Percentiles rank a stretch among this genome's conserved stretches.
phyloP scores from a whole-genome alignment of 2,113 vertebrate species.

The Epinephelus cyanopodus region DNA sequence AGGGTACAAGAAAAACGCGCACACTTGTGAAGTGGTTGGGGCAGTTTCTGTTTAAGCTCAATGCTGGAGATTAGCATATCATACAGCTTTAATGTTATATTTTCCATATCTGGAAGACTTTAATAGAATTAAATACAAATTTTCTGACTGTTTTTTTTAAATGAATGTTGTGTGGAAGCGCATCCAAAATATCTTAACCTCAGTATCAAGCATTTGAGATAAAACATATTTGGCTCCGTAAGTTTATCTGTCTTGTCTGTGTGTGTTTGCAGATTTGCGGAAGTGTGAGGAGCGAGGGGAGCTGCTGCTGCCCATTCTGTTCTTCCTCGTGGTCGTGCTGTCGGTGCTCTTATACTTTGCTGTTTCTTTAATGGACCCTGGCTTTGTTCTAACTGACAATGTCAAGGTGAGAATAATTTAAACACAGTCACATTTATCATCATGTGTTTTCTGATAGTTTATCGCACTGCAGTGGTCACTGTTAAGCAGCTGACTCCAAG shows the following conservation, averaged over 20 bases:
- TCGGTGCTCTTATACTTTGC: slow-evolving; percentile 91
- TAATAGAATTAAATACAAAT: neutral
- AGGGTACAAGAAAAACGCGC: too few relatives aligned
- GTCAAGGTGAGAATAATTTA: slow-evolving; percentile 62
- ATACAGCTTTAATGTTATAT: neutral
- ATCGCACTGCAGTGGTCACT: neutral
- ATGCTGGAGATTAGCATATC: neutral
- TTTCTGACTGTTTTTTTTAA: neutral
- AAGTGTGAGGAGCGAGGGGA: slow-evolving; percentile 85
- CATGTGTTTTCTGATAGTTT: neutral
- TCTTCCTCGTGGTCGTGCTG: slow-evolving; percentile 86
- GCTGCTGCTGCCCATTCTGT: slow-evolving; percentile 85
- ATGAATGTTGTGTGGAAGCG: neutral
- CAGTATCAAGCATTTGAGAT: too few relatives aligned
- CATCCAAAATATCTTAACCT: neutral
- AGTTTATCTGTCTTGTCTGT: neutral
- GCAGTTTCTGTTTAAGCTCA: too few relatives aligned
- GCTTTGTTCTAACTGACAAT: slow-evolving; percentile 87
- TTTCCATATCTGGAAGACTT: neutral
- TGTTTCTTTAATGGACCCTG: slow-evolving; percentile 96
- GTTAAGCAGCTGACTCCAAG: neutral
- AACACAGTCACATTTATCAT: too few relatives aligned
- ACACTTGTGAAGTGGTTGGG: too few relatives aligned
- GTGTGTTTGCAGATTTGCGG: slow-evolving; percentile 84
- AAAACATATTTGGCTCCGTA: too few relatives aligned